Evolutionary conservation across 2,888 invertebrate species (phyloP).

Genomic region (Hesperia comma): DNA sequence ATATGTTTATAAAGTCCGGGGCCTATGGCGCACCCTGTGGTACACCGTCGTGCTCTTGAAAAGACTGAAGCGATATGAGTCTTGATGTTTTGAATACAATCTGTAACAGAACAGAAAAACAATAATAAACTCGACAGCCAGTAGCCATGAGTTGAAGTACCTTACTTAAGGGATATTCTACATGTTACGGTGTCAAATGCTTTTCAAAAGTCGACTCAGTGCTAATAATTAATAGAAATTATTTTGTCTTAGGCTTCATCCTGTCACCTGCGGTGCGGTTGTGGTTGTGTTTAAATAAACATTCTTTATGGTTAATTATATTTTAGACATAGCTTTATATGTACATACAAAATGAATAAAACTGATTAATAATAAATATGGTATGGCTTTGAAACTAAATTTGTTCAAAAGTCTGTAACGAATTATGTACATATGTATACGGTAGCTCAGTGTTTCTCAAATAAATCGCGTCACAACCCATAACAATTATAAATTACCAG

Average conservation of each 20-base stretch:
- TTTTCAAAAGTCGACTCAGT: constrained; percentile 40
- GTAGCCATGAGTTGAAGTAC: constrained; percentile 55
- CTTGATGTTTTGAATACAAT: constrained; percentile 80
- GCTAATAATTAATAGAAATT: constrained; percentile 21
- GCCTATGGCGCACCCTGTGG: constrained; percentile 63
- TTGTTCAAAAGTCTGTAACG: neutral
- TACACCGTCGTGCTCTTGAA: constrained; percentile 63
- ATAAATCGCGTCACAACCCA: too few species aligned
- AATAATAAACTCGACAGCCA: constrained; percentile 74
- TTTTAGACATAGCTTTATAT: neutral
- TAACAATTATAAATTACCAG: too few species aligned
- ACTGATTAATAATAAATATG: neutral
- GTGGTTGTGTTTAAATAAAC: constrained; percentile 26
- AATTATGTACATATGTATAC: too few species aligned
- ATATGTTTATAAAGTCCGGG: constrained; percentile 48
- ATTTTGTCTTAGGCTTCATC: neutral
- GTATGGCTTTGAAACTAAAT: neutral
- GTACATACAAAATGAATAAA: neutral
- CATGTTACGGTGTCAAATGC: constrained; percentile 50
- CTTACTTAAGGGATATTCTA: constrained; percentile 48
- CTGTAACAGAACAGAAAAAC: constrained; percentile 81
- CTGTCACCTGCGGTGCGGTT: constrained; percentile 5
- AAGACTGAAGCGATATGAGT: constrained; percentile 65
- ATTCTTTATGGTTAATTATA: constrained; percentile 26
- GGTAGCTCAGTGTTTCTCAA: too few species aligned